Percentiles rank a stretch among this genome's conserved stretches.
phyloP scores from a whole-genome alignment of 2,888 invertebrate species.

The Petrolisthes manimaculis region DNA sequence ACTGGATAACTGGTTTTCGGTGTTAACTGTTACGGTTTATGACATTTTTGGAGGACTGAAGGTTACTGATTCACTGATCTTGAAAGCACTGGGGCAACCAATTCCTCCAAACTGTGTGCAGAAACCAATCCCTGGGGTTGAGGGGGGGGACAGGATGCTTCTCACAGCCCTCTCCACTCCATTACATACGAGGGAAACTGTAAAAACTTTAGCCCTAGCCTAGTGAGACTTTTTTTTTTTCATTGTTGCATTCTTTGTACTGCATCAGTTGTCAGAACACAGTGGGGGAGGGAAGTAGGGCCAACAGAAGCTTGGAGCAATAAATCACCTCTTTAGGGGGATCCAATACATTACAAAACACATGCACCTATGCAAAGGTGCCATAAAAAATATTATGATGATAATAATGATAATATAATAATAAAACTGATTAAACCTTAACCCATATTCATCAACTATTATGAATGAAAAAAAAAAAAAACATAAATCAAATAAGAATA shows the following conservation, averaged over 20 bases:
- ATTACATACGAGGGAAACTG: conserved; percentile 31
- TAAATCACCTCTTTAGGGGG: not conserved
- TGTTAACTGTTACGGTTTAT: too few species aligned
- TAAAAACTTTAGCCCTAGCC: conserved; percentile 36
- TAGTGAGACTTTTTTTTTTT: conserved; percentile 61
- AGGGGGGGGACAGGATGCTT: not conserved
- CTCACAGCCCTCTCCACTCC: conserved; percentile 18
- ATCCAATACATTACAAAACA: not conserved
- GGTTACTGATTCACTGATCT: too few species aligned
- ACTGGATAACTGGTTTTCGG: too few species aligned
- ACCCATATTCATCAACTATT: not conserved
- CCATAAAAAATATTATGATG: too few species aligned
- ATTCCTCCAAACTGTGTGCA: too few species aligned
- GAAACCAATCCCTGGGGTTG: too few species aligned
- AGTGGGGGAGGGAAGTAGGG: conserved; percentile 3
- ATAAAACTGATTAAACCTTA: not conserved
- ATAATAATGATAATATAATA: too few species aligned
- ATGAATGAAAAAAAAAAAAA: too few species aligned
- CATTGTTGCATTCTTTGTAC: conserved; percentile 63
- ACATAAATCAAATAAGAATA: too few species aligned
- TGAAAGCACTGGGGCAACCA: too few species aligned
- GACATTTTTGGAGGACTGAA: too few species aligned
- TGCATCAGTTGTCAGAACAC: conserved; percentile 48
- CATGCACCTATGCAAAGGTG: not conserved
- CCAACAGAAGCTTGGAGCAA: not conserved